Conservation (phyloP, 2,113 vertebrate species). For the Melospiza georgiana region DNA sequence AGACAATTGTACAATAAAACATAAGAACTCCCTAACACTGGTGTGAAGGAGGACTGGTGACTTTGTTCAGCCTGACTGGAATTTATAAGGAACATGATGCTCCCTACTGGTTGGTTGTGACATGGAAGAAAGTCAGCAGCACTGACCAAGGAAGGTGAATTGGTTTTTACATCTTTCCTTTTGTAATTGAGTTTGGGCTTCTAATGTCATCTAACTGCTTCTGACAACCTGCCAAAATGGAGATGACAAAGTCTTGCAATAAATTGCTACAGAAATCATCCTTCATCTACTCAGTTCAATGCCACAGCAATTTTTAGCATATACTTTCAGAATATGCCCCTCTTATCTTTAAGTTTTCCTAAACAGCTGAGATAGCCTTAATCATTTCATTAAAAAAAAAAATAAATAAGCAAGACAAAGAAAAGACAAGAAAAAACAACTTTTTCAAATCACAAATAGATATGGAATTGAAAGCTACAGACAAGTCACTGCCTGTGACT, state of each 20-base stretch:
- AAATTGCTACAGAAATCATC: background rate
- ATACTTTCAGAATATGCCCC: background rate
- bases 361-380: background rate
- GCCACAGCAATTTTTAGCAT: background rate
- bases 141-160: background rate
- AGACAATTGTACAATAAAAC: background rate
- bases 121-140: background rate
- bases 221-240: background rate
- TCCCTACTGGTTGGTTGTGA: background rate
- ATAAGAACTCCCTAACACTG: background rate
- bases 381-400: background rate
- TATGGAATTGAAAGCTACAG: background rate
- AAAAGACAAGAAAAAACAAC: background rate
- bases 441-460: background rate
- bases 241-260: background rate
- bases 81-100: background rate
- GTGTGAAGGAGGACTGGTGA: background rate
- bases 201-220: background rate
- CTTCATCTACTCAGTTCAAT: background rate
- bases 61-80: background rate
- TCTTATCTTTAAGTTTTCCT: background rate
- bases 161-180: background rate
- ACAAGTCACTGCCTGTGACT: background rate
- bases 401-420: background rate
- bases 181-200: background rate